Conservation (phyloP, 2,888 invertebrate species). For the Shargacucullia verbasci region DNA sequence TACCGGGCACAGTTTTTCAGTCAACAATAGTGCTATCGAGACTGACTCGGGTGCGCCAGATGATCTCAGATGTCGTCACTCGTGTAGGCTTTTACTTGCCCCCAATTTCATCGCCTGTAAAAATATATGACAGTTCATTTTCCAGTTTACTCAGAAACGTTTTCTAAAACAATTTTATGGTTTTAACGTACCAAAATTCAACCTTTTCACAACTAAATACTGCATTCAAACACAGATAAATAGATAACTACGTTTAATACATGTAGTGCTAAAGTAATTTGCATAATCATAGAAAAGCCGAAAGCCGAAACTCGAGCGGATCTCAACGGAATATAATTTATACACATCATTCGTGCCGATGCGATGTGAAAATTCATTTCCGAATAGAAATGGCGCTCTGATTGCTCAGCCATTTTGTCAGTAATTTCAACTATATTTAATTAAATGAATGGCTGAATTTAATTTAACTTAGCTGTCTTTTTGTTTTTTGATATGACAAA, state of each 20-base stretch:
- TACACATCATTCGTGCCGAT: constrained; percentile 3
- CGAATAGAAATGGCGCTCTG: constrained; percentile 62
- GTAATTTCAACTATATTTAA: constrained; percentile 47
- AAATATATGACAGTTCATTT: too few relatives aligned
- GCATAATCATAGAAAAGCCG: constrained; percentile 31
- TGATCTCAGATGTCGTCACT: too few relatives aligned
- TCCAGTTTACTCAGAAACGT: too few relatives aligned
- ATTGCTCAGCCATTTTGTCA: constrained; percentile 60
- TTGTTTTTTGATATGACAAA: background rate
- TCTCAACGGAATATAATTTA: constrained; percentile 14
- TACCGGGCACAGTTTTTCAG: too few relatives aligned
- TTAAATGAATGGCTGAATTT: constrained; percentile 14
- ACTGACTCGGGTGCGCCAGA: too few relatives aligned
- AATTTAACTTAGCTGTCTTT: background rate
- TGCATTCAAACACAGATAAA: constrained; percentile 22
- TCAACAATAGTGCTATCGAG: too few relatives aligned
- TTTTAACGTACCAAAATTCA: too few relatives aligned
- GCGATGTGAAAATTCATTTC: constrained; percentile 66
- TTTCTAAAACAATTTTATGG: too few relatives aligned
- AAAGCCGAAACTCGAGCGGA: constrained; percentile 16
- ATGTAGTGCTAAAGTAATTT: constrained; percentile 19
- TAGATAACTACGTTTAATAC: constrained; percentile 38
- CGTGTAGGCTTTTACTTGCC: too few relatives aligned
- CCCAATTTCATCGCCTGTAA: too few relatives aligned
- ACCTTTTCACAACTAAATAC: too few relatives aligned